These are phyloP conservation scores for Heliconius erato DNA, from an alignment of 2,888 invertebrate genomes.

Conservation along the genomic window DNA sequence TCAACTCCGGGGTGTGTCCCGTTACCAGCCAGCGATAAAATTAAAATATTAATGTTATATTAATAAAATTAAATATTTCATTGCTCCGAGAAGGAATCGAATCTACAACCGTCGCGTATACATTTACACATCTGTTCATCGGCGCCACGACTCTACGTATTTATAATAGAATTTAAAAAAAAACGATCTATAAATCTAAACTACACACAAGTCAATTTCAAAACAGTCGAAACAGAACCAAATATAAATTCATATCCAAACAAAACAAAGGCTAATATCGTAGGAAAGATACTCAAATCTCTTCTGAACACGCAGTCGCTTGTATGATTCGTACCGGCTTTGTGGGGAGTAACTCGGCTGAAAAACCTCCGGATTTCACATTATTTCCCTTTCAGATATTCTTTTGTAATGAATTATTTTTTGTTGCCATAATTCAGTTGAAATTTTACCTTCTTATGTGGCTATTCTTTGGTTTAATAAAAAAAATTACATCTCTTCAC, in stretches of 20 bases:
- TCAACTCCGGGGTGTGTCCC: not conserved
- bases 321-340: constrained; percentile 41
- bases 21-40: not conserved
- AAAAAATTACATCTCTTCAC: not conserved
- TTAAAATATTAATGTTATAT: not conserved
- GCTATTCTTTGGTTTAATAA: not conserved
- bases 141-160: too few relatives aligned
- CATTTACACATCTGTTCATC: too few relatives aligned
- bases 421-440: constrained; percentile 4
- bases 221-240: constrained; percentile 4
- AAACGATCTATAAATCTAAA: not conserved
- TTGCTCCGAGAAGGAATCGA: too few relatives aligned
- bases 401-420: constrained; percentile 34
- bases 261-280: constrained; percentile 31
- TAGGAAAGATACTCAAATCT: constrained; percentile 31
- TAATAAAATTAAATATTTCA: too few relatives aligned
- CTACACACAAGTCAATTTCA: constrained; percentile 2
- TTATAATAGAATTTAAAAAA: too few relatives aligned
- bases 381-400: constrained; percentile 39
- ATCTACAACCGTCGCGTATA: too few relatives aligned
- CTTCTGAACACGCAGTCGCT: constrained; percentile 34
- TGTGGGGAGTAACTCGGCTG: constrained; percentile 39
- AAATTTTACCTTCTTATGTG: constrained; percentile 14
- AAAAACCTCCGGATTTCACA: constrained; percentile 37
- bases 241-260: constrained; percentile 18